Evolutionary conservation across 2,113 vertebrate species (phyloP).

Genomic region (Phoenicopterus ruber): DNA sequence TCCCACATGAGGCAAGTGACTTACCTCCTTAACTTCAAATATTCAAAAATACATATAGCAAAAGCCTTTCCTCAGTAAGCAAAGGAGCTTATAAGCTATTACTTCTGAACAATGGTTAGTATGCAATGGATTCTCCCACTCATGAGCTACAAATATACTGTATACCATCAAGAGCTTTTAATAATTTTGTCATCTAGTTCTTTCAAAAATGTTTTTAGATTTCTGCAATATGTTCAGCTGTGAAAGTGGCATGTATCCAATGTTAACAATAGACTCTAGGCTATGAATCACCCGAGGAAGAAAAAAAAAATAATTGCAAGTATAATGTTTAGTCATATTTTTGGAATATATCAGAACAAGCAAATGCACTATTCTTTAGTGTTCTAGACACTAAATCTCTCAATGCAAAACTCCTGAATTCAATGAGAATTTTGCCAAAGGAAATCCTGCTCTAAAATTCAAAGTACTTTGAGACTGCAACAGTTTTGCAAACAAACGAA

Average conservation of each 20-base stretch:
- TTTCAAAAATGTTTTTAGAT: slow-evolving; percentile 24
- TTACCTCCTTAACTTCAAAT: neutral
- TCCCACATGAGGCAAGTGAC: neutral
- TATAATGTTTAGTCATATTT: neutral
- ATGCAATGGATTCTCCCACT: neutral
- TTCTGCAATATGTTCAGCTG: slow-evolving; percentile 35
- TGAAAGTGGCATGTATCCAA: slow-evolving; percentile 1
- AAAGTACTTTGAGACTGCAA: neutral
- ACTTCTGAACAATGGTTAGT: neutral
- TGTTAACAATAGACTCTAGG: slow-evolving; percentile 20
- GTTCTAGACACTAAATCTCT: neutral
- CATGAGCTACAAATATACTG: neutral
- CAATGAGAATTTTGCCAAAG: neutral
- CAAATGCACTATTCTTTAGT: neutral
- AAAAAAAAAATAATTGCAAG: neutral
- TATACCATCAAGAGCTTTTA: neutral
- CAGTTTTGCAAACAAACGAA: neutral
- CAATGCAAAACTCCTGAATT: neutral
- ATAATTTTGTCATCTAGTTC: slow-evolving; percentile 3
- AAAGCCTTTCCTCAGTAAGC: neutral
- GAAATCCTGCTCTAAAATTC: neutral
- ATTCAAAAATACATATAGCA: neutral
- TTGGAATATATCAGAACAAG: neutral
- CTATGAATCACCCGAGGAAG: slow-evolving; percentile 23
- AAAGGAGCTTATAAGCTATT: neutral